phyloP scores from a whole-genome alignment of 2,888 invertebrate species.

The Philonicus albiceps region DNA sequence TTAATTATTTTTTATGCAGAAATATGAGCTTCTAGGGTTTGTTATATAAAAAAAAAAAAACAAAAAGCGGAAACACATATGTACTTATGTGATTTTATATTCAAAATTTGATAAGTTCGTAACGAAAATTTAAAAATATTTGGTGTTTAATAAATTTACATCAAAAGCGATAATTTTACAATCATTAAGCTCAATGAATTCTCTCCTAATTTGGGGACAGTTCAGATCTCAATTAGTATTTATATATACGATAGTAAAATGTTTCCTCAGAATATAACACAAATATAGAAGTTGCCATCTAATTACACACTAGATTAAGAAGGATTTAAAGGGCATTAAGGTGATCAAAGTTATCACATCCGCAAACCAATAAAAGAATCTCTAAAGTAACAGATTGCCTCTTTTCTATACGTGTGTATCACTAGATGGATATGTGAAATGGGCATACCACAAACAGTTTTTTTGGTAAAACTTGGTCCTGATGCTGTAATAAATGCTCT shows the following conservation, averaged over 20 bases:
- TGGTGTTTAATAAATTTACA: too few relatives aligned
- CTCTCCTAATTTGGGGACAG: too few relatives aligned
- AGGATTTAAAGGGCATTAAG: not conserved
- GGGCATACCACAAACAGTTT: not conserved
- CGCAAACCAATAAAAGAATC: not conserved
- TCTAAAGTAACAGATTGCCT: not conserved
- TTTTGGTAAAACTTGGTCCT: not conserved
- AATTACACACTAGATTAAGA: not conserved
- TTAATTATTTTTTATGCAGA: not conserved
- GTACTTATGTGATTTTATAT: too few relatives aligned
- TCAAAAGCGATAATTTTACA: too few relatives aligned
- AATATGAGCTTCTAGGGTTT: not conserved
- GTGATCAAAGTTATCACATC: not conserved
- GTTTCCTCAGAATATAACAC: too few relatives aligned
- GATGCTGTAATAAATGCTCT: constrained; percentile 39
- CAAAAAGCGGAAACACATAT: too few relatives aligned
- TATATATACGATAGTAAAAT: too few relatives aligned
- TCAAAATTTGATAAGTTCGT: too few relatives aligned
- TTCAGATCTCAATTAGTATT: too few relatives aligned
- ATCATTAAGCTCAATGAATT: too few relatives aligned
- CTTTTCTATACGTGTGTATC: not conserved
- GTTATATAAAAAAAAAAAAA: not conserved
- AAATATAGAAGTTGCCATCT: not conserved
- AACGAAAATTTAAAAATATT: too few relatives aligned
- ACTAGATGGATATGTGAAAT: too few relatives aligned